These are phyloP conservation scores for Okapia johnstoni DNA, from an alignment of 2,113 vertebrate species.

Conservation along the genomic window DNA sequence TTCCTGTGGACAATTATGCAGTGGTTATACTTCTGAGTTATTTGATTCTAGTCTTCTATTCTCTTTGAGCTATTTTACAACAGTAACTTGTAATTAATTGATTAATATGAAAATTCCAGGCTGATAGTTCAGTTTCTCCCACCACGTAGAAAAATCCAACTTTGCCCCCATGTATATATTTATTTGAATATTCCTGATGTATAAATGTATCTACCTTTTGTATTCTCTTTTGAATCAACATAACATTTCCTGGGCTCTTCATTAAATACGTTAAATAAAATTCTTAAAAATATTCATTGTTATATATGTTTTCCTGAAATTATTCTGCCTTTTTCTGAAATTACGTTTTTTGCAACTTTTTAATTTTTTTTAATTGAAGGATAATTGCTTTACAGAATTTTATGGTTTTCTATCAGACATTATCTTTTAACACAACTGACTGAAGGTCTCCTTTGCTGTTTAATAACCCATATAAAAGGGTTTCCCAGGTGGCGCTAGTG, in stretches of 20 bases:
- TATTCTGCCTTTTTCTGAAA: neutral
- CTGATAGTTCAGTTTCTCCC: neutral
- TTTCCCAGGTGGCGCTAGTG: neutral
- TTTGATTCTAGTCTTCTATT: neutral
- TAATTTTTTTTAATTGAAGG: neutral
- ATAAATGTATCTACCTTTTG: neutral
- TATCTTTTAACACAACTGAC: neutral
- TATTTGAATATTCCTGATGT: neutral
- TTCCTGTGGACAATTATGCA: neutral
- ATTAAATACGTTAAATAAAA: neutral
- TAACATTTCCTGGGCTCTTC: neutral
- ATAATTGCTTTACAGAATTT: neutral
- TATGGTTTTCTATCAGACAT: neutral
- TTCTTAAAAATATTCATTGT: neutral
- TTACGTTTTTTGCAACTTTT: neutral
- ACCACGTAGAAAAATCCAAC: neutral
- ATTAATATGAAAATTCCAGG: neutral
- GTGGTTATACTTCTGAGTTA: neutral
- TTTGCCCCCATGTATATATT: neutral
- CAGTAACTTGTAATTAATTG: neutral
- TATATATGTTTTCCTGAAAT: neutral
- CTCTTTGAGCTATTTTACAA: neutral
- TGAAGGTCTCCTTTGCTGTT: neutral
- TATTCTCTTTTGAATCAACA: neutral
- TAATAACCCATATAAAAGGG: neutral